A percentile compares a stretch with the other conserved stretches of the same genome.
phyloP scores from a whole-genome alignment of 2,113 vertebrate species.

The Corynorhinus townsendii region DNA sequence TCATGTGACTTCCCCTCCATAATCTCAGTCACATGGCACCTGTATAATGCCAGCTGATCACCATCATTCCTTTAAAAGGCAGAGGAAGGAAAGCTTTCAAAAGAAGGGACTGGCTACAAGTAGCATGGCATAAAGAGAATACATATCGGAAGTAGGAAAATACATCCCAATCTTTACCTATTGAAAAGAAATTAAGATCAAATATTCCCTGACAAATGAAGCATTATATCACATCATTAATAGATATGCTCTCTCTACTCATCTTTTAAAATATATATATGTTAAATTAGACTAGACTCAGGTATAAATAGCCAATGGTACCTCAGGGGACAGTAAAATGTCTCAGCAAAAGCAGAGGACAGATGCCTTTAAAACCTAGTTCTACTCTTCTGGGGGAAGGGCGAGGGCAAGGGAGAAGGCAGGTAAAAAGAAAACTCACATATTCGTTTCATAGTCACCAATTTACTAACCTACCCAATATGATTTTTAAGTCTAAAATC shows the following conservation, averaged over 20 bases:
- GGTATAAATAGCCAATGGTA: constrained; percentile 59
- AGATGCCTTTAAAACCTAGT: constrained; percentile 45
- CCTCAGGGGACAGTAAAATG: constrained; percentile 39
- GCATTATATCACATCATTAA: constrained; percentile 58
- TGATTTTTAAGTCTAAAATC: constrained; percentile 47
- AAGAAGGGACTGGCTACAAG: constrained; percentile 72
- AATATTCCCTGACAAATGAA: constrained; percentile 67
- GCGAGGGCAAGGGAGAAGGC: background rate
- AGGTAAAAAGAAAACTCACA: constrained; percentile 50
- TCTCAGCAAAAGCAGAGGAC: constrained; percentile 51
- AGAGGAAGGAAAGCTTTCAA: constrained; percentile 73
- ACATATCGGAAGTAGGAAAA: constrained; percentile 63
- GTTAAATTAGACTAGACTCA: constrained; percentile 57
- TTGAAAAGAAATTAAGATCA: constrained; percentile 59
- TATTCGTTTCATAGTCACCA: constrained; percentile 41
- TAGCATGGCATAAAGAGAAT: constrained; percentile 65
- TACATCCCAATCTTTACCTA: constrained; percentile 56
- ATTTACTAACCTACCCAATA: constrained; percentile 56
- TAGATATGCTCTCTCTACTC: constrained; percentile 52
- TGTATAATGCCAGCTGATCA: constrained; percentile 73
- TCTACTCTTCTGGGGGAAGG: background rate
- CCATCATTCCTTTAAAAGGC: constrained; percentile 72
- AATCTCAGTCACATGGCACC: constrained; percentile 75
- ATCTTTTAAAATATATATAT: constrained; percentile 61
- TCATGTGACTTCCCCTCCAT: constrained; percentile 75